phyloP scores from a whole-genome alignment of 37 sponge, comb jelly and placozoan species.

The Tethya wilhelma region DNA sequence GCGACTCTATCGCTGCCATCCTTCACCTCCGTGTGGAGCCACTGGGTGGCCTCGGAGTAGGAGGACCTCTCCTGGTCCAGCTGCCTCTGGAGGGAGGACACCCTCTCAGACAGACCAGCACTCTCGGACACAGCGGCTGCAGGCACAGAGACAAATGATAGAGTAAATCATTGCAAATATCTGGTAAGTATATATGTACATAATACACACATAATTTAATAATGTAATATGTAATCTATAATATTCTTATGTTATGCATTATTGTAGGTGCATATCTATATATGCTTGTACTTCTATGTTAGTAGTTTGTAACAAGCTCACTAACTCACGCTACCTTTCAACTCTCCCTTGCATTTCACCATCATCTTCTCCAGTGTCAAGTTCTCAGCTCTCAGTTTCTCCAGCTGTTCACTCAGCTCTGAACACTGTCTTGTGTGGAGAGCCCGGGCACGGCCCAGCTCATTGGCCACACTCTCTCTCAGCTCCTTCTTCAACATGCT shows the following conservation, averaged over 20 bases:
- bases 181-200: too few species aligned
- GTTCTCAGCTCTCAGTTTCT: conserved; percentile 32
- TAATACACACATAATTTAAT: too few species aligned
- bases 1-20: conserved; percentile 15
- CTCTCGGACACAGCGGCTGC: conserved; percentile 37
- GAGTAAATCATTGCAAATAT: too few species aligned
- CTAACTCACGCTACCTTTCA: too few species aligned
- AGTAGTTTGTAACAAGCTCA: too few species aligned
- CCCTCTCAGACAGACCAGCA: conserved; percentile 20
- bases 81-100: conserved; percentile 14
- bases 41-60: conserved; percentile 6
- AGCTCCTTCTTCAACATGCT: conserved; percentile 11
- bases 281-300: too few species aligned
- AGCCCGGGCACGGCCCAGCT: conserved; percentile 12
- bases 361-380: conserved; percentile 10
- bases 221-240: too few species aligned
- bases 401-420: conserved; percentile 38
- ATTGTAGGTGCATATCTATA: too few species aligned
- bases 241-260: too few species aligned
- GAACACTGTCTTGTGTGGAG: conserved; percentile 21
- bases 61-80: conserved; percentile 41
- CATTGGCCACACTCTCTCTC: neutral
- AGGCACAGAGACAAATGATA: too few species aligned
- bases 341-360: neutral
- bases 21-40: conserved; percentile 24